Evolutionary conservation across 1,140 invertebrate genomes (phyloP), one percentile per base, ranked within the genome.

Genomic region (Bombus waltoni): DNA sequence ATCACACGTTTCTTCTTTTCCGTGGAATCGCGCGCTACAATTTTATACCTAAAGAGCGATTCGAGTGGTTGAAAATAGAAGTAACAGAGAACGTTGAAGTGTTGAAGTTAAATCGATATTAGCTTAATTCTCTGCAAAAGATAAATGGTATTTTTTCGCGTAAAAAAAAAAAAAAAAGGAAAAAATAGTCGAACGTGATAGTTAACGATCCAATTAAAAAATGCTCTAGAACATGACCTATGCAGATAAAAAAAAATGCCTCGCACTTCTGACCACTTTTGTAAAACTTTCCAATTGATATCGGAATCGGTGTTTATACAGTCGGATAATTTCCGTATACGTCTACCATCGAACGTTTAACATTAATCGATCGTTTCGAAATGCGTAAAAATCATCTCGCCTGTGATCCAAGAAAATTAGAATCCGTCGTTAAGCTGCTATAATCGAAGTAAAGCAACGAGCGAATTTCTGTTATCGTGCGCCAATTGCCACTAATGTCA

Each of bases 201-300:
- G n/a, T 66, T 66, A 62, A 66, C n/a, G n/a, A 66, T 66, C n/a
- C n/a, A 66, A 66, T 66, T 32, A 66, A 32, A 66, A 66, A 66
- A 18, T 32, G 2, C n/a, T 66, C n/a, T 13, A 53, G 18, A 22
- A 22, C 47, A 53, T 53, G 18, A 53, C 18, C 47, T 53, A n/a
- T 66, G 5, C 2, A 18, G n/a, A 0, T 32, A 32, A 66, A 66
- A 62, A 62, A 32, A 6, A 15, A 59, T 59, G 5, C 18, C 18
- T 66, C n/a, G 8, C 4, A 66, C n/a, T 66, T 66, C 15, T 13
- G n/a, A 35, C 13, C 15, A 53, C 22, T 53, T 53, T 22, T 53
- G 32, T 2, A 6, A 35, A 66, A n/a, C 13, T 32, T 66, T 66
- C 5, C 13, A 18, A 66, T 66, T 66, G 13, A 32, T 66, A 32